Base-by-base conservation (phyloP, 2,113 vertebrate genomes). In the Engystomops pustulosus region DNA sequence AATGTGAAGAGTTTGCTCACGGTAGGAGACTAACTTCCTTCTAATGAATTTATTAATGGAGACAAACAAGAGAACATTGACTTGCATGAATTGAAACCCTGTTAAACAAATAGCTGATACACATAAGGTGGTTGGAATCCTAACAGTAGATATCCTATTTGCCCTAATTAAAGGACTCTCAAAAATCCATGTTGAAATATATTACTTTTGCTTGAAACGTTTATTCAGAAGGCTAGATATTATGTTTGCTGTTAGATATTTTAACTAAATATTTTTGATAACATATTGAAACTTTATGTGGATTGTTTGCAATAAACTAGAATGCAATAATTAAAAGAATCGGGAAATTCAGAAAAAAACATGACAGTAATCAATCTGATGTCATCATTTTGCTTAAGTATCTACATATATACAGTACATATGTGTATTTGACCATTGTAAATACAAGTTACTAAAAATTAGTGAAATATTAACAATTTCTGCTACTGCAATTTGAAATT, bases 11-110 rank as follows among this genome's bases (percentile, higher is more conserved):
- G 18, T 89, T 91, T 83, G 58, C 86, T 88, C 93, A 34, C 92
- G 30, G 0, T 69, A 55, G 94, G 95, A 86, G 91, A 90, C 89
- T 89, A 90, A 91, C 88, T 82, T 89, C 83, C 53, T 85, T 86
- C 85, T 87, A 94, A 92, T 90, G 93, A 90, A 89, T 91, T 91
- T 90, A 92, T 92, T 95, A 90, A 93, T 90, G 91, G 91, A 86
- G 88, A 44, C 91, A 93, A 94, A 94, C 90, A 81, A 76, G 89
- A 89, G 86, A 77, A 53, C 86, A 86, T 90, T 89, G 91, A 90
- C 86, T 87, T 79, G 85, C 82, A 88, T 90, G 88, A 90, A 91
- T 86, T 89, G n/a, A 86, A 86, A 88, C 90, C 89, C 91, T 90
- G 49, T 85, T 72, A 18, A 44, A 85, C 81, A 88, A 92, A 93